These are phyloP conservation scores for Propsilocerus akamusi DNA, from an alignment of 1,140 invertebrate species.

Conservation along the genomic window DNA sequence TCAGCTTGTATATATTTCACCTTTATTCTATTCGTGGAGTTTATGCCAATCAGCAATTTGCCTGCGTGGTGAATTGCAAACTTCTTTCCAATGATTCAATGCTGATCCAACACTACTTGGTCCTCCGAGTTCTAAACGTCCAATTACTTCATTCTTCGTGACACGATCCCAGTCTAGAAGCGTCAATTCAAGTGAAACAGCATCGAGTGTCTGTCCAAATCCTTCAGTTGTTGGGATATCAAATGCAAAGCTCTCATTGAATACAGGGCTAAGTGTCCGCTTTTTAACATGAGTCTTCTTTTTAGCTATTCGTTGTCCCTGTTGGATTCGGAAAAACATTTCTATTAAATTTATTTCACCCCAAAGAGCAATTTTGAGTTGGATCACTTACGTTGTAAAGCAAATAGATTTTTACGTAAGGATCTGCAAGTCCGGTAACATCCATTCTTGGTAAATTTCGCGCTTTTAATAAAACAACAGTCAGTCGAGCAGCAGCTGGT, in stretches of 20 bases:
- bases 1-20: too few species aligned
- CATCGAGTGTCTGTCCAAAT: slow-evolving; percentile 64
- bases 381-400: slow-evolving; percentile 47
- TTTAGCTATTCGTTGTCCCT: slow-evolving; percentile 88
- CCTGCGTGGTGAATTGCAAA: slow-evolving; percentile 83
- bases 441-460: slow-evolving; percentile 91
- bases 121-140: slow-evolving; percentile 74
- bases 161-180: slow-evolving; percentile 93
- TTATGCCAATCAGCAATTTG: slow-evolving; percentile 99
- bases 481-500: slow-evolving; percentile 70
- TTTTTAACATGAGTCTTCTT: slow-evolving; percentile 99
- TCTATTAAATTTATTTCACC: neutral
- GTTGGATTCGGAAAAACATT: neutral
- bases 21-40: slow-evolving; percentile 73
- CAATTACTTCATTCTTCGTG: slow-evolving; percentile 96
- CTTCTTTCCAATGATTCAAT: slow-evolving; percentile 89
- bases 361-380: neutral
- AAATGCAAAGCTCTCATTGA: slow-evolving; percentile 92
- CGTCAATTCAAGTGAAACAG: slow-evolving; percentile 83
- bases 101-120: slow-evolving; percentile 57
- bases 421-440: slow-evolving; percentile 85
- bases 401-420: slow-evolving; percentile 92
- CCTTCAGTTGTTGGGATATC: slow-evolving; percentile 47
- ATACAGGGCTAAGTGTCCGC: slow-evolving; percentile 90
- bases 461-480: slow-evolving; percentile 82